A percentile compares a stretch with the other conserved stretches of the same genome.
These are phyloP conservation scores for Cydia fagiglandana DNA, from an alignment of 1,140 invertebrate genomes.

Conservation along the genomic window DNA sequence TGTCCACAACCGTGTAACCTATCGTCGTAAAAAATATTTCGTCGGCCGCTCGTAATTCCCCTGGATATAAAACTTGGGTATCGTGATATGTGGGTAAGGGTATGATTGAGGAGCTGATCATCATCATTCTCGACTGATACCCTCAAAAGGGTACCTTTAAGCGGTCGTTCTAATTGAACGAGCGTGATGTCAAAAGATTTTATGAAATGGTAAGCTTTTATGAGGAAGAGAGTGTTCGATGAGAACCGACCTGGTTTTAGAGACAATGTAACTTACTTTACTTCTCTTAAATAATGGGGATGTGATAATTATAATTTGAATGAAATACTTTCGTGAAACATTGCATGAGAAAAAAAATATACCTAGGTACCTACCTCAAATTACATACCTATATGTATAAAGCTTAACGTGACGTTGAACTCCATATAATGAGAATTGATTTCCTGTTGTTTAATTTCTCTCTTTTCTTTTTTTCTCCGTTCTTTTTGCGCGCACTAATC, in stretches of 20 bases:
- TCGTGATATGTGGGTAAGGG: slow-evolving; percentile 26
- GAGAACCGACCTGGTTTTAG: neutral
- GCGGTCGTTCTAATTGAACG: slow-evolving; percentile 5
- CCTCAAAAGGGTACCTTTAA: slow-evolving; percentile 2
- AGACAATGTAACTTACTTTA: neutral
- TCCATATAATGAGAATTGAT: too few relatives aligned
- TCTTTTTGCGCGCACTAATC: too few relatives aligned
- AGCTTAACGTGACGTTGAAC: too few relatives aligned
- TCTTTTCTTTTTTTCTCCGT: too few relatives aligned
- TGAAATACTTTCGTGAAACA: too few relatives aligned
- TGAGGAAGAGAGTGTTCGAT: neutral
- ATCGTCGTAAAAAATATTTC: slow-evolving; percentile 31
- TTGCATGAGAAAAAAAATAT: too few relatives aligned
- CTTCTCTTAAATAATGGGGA: too few relatives aligned
- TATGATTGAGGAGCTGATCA: slow-evolving; percentile 31
- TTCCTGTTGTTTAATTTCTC: too few relatives aligned
- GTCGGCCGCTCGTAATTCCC: slow-evolving; percentile 22
- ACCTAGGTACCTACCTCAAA: too few relatives aligned
- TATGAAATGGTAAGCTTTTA: slow-evolving; percentile 4
- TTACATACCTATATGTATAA: too few relatives aligned
- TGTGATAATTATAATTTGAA: too few relatives aligned
- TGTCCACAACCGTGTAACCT: neutral
- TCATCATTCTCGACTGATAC: slow-evolving; percentile 5
- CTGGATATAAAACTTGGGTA: slow-evolving; percentile 26
- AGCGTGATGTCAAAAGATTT: neutral